Conservation (phyloP, 2,888 invertebrate genomes). For the Palloptera scutellata region DNA sequence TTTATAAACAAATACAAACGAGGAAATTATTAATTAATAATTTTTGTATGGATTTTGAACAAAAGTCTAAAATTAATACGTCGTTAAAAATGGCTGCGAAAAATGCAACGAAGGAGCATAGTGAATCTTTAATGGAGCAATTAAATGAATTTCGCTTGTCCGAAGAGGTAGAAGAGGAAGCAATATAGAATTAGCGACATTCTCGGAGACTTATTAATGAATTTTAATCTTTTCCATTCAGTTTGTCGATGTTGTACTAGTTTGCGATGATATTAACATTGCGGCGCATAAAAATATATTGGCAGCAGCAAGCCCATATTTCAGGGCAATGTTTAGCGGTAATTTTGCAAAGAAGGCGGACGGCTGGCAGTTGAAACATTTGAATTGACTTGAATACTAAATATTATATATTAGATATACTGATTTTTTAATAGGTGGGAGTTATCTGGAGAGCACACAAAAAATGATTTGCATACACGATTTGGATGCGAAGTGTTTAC, state of each 20-base stretch:
- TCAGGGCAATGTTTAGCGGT: constrained; percentile 51
- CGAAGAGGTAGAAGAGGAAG: constrained; percentile 34
- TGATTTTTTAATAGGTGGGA: constrained; percentile 33
- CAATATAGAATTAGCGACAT: neutral
- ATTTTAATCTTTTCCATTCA: constrained; percentile 21
- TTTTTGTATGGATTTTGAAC: no score
- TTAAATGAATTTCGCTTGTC: constrained; percentile 42
- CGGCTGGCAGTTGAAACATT: no score
- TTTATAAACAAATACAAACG: no score
- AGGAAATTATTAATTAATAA: neutral
- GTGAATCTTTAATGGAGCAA: constrained; percentile 33
- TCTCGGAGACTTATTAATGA: constrained; percentile 1
- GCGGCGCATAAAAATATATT: constrained; percentile 48
- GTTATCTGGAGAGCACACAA: constrained; percentile 47
- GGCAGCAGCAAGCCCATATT: constrained; percentile 50
- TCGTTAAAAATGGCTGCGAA: no score
- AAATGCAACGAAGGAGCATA: neutral
- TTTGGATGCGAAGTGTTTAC: constrained; percentile 42
- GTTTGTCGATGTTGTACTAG: constrained; percentile 47
- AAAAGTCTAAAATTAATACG: no score
- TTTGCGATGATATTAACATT: constrained; percentile 39
- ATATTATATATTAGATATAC: neutral
- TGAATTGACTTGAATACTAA: neutral
- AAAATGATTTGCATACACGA: constrained; percentile 45
- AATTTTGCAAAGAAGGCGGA: neutral